Evolutionary conservation across 2,113 vertebrate species (phyloP).

Genomic region (Corythornis vintsioides): DNA sequence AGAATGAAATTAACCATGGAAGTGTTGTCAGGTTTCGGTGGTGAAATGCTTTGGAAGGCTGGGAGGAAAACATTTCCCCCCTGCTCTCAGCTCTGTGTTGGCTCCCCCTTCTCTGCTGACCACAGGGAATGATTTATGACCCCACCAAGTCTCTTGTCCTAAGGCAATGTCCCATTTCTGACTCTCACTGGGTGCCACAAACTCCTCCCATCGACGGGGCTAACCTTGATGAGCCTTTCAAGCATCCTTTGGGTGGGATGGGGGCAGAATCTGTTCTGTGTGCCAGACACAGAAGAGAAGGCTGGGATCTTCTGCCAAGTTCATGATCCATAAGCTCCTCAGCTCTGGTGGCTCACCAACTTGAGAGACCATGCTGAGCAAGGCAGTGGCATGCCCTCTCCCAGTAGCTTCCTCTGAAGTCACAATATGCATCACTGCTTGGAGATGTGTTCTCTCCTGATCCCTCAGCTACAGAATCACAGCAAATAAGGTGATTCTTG

Average conservation of each 20-base stretch:
- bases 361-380: neutral
- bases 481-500: neutral
- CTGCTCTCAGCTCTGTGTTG: rapidly evolving
- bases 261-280: neutral
- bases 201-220: neutral
- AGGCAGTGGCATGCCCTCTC: neutral
- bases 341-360: neutral
- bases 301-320: neutral
- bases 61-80: neutral
- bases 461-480: neutral
- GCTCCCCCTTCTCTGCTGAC: neutral
- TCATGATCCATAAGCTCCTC: neutral
- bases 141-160: neutral
- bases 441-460: neutral
- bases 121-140: neutral
- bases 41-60: neutral
- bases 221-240: neutral
- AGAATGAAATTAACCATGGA: neutral
- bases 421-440: neutral
- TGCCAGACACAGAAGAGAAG: too few relatives aligned
- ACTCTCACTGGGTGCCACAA: neutral
- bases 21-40: neutral
- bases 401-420: neutral
- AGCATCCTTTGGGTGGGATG: neutral
- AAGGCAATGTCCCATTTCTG: neutral